Evolutionary conservation across 92 coral and sea anemone genomes (phyloP), one percentile per base, ranked within the genome.

Genomic region (Plumapathes pennacea): DNA sequence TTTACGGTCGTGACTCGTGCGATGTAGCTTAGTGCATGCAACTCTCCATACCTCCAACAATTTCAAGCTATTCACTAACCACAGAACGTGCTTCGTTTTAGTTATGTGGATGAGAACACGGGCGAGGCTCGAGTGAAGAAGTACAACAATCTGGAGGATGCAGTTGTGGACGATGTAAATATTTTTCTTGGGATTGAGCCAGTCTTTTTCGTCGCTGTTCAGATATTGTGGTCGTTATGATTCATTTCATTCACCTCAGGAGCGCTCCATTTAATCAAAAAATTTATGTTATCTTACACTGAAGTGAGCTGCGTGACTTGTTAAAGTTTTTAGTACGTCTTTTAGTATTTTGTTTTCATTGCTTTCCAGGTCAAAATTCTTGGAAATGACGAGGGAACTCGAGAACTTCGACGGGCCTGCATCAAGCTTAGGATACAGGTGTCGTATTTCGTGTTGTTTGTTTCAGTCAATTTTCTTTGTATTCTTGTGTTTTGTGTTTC

Each of bases 381-480:
- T 28, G 97, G 97, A 18, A 83, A 76, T 46, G 96, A 91, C 20
- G 62, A 76, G 8, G 97, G 97, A 11, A 78, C 78, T 40, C 86
- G 86, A 5, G 41, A 47, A 13, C 72, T 91, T 7, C 81, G 78
- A 32, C 78, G 64, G 71, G 96, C 62, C 23, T 76, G 94, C 20
- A 77, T 88, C 44, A 88, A 83, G 53, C 57, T 82, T 47, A 72
- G 98, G 50, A 92, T 88, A 56, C 98, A 88, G 96, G 98, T 88
- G 47, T 31, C 62, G 18, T 3, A 24, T 4, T 15, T 1, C 23
- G 11, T 8, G 4, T 10, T 38, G 3, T 17, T 54, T 36, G 25
- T 54, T 18, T 12, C 22, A 24, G 10, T 15, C 18, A 10, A 22
- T 29, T 21, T 1, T 55, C 27, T 14, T 21, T 7, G 13, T 15